These are phyloP conservation scores for Oncorhynchus keta DNA, from an alignment of 2,113 vertebrate species.

Conservation along the genomic window DNA sequence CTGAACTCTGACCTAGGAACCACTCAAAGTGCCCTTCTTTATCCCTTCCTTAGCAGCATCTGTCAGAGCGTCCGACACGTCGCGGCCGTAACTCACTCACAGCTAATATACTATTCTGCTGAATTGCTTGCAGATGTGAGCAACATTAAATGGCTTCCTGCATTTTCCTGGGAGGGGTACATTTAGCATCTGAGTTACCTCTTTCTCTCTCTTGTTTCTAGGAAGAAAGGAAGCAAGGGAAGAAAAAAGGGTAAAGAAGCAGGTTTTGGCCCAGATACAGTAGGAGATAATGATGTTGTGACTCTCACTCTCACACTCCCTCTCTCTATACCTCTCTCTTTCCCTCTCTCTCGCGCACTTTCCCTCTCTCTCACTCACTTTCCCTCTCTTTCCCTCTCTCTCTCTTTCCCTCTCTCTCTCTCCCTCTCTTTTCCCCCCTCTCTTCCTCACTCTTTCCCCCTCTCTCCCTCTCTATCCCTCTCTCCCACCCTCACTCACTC, in stretches of 20 bases:
- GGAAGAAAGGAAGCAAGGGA: conserved; percentile 4
- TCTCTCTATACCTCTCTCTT: conserved; percentile 4
- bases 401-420: conserved; percentile 2
- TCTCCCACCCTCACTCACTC: too few relatives aligned
- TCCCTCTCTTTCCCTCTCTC: conserved; percentile 7
- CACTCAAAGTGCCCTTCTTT: conserved; percentile 48
- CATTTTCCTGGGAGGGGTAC: conserved; percentile 32
- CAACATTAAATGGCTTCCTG: conserved; percentile 40
- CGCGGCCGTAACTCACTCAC: conserved; percentile 38
- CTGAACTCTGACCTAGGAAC: conserved; percentile 56
- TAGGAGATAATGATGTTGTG: conserved; percentile 40
- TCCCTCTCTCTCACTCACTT: background rate
- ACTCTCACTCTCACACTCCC: conserved; percentile 10
- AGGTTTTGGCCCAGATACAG: conserved; percentile 16
- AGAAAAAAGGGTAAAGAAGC: conserved; percentile 23
- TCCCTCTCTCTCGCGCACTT: background rate
- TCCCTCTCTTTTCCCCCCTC: too few relatives aligned
- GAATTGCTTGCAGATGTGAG: conserved; percentile 57
- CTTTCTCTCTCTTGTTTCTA: conserved; percentile 16
- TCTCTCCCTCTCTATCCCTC: conserved; percentile 15
- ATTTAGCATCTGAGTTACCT: conserved; percentile 19
- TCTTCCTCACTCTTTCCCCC: too few relatives aligned
- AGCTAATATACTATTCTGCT: conserved; percentile 45
- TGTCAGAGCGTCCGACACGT: conserved; percentile 32
- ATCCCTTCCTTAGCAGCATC: conserved; percentile 46